Conservation (phyloP, 2,888 invertebrate genomes). For the Amiota mariae region DNA sequence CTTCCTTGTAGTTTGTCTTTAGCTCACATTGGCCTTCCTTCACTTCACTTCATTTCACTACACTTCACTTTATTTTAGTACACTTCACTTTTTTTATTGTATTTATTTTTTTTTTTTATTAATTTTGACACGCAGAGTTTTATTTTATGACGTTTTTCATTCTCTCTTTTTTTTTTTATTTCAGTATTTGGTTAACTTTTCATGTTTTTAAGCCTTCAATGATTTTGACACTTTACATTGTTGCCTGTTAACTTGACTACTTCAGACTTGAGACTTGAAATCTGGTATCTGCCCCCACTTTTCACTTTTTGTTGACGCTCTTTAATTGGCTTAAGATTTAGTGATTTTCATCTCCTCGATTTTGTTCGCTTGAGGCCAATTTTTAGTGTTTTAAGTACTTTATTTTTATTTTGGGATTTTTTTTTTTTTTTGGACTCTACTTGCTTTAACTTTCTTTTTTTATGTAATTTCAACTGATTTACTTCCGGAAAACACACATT, state of each 20-base stretch:
- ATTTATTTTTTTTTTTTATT: not conserved
- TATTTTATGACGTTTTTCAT: not conserved
- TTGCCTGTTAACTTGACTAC: not conserved
- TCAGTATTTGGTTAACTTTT: too few species aligned
- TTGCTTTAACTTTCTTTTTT: conserved; percentile 14
- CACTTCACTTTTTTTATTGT: not conserved
- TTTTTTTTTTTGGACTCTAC: too few species aligned
- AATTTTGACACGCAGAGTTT: conserved; percentile 22
- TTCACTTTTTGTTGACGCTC: not conserved
- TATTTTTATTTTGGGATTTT: too few species aligned
- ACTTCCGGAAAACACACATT: conserved; percentile 15
- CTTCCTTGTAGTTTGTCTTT: conserved; percentile 23
- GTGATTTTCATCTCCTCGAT: conserved; percentile 3
- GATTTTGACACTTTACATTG: conserved; percentile 10
- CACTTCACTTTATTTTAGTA: not conserved
- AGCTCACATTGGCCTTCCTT: conserved; percentile 4
- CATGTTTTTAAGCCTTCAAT: not conserved
- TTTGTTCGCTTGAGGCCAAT: not conserved
- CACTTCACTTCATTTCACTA: not conserved
- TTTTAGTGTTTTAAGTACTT: too few species aligned
- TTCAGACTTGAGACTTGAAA: too few species aligned
- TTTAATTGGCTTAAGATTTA: conserved; percentile 3
- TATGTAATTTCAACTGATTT: conserved; percentile 13
- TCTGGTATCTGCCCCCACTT: not conserved
- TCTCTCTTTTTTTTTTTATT: conserved; percentile 1